These are phyloP conservation scores for Lanius collurio DNA, from an alignment of 2,113 vertebrate genomes.

Conservation along the genomic window DNA sequence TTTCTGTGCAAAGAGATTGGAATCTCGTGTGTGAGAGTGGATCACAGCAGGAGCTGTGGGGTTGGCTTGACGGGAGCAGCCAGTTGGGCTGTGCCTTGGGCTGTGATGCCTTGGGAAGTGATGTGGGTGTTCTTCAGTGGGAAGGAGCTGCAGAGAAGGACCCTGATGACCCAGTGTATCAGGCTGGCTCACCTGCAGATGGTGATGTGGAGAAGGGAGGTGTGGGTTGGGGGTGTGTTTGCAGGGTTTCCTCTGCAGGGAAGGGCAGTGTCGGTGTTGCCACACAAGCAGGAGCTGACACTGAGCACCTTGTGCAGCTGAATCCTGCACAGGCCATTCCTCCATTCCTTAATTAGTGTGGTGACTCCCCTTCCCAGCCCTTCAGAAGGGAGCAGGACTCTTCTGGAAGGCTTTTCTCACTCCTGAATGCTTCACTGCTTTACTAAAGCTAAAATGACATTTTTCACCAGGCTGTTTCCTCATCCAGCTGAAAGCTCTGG, in stretches of 20 bases:
- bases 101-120: background rate
- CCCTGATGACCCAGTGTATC: accelerated
- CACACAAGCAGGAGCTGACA: background rate
- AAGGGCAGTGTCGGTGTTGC: accelerated
- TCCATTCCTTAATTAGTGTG: accelerated
- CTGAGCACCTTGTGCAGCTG: accelerated
- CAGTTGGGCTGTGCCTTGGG: accelerated
- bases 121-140: background rate
- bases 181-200: background rate
- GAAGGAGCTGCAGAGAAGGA: background rate
- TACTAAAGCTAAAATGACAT: background rate
- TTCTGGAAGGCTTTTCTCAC: background rate
- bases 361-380: background rate
- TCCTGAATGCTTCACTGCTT: background rate
- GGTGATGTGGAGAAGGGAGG: too few species aligned
- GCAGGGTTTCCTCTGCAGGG: background rate
- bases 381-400: background rate
- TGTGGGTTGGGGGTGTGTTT: background rate
- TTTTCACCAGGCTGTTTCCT: background rate
- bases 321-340: accelerated
- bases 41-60: background rate
- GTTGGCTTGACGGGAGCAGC: accelerated
- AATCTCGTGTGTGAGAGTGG: background rate
- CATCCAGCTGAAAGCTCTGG: background rate
- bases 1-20: background rate